These are phyloP conservation scores for Ctenochaetus hawaiiensis DNA, from an alignment of 2,797 vertebrate species.

Conservation along the genomic window DNA sequence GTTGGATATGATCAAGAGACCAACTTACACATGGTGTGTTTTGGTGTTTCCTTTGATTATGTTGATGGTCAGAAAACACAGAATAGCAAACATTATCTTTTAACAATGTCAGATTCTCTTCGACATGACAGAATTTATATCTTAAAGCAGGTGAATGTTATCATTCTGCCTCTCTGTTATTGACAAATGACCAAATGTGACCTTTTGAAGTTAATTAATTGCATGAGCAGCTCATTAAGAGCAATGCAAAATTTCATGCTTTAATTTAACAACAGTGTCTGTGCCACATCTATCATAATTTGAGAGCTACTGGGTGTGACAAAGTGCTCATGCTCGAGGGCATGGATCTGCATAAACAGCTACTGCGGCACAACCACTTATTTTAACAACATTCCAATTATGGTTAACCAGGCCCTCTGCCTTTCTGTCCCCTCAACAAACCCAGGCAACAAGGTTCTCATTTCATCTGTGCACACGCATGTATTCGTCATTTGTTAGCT, in stretches of 20 bases:
- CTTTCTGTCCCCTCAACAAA: slow-evolving; percentile 34
- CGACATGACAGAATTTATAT: not conserved
- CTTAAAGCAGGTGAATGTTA: slow-evolving; percentile 24
- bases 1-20: not conserved
- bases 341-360: slow-evolving; percentile 60
- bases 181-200: slow-evolving; percentile 69
- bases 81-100: not conserved
- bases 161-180: slow-evolving; percentile 41
- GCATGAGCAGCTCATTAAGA: slow-evolving; percentile 72
- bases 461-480: slow-evolving; percentile 30
- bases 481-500: slow-evolving; percentile 12
- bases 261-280: slow-evolving; percentile 71
- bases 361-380: slow-evolving; percentile 41
- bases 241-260: slow-evolving; percentile 67
- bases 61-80: not conserved
- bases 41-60: not conserved
- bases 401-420: slow-evolving; percentile 36
- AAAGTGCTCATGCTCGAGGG: slow-evolving; percentile 50
- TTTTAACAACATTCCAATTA: slow-evolving; percentile 63
- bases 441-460: slow-evolving; percentile 34
- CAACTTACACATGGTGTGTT: not conserved
- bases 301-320: slow-evolving; percentile 67
- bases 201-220: slow-evolving; percentile 79
- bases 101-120: not conserved
- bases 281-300: slow-evolving; percentile 77